phyloP scores from a whole-genome alignment of 2,113 vertebrate genomes.

The Percina caprodes region DNA sequence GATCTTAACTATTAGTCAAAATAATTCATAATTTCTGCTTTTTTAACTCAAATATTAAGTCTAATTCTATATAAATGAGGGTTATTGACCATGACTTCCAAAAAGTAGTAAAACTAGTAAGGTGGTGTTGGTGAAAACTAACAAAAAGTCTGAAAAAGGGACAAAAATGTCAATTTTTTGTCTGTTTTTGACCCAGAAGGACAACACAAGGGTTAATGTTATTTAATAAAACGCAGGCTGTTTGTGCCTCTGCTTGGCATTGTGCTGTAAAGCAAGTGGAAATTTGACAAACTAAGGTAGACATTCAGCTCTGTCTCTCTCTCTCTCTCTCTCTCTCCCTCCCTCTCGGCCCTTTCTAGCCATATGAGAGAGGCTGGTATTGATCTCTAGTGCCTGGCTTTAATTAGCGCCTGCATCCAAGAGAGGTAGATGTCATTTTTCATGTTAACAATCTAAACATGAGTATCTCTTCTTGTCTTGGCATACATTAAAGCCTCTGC shows the following conservation, averaged over 20 bases:
- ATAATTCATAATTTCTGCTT: too few species aligned
- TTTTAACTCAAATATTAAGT: too few species aligned
- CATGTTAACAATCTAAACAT: background rate
- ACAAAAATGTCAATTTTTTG: too few species aligned
- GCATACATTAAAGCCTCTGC: background rate
- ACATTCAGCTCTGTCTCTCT: background rate
- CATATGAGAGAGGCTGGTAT: conserved; percentile 49
- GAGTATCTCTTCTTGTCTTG: background rate
- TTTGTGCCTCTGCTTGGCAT: conserved; percentile 64
- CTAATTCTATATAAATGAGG: too few species aligned
- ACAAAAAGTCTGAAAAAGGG: too few species aligned
- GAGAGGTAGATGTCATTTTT: background rate
- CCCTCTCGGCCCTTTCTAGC: background rate
- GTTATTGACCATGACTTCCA: too few species aligned
- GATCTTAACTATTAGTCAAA: too few species aligned
- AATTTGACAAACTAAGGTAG: conserved; percentile 72
- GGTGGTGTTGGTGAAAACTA: too few species aligned
- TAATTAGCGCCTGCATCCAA: conserved; percentile 74
- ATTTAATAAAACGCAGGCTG: conserved; percentile 23
- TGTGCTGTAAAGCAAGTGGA: conserved; percentile 67
- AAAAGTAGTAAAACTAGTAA: too few species aligned
- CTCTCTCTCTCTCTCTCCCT: background rate
- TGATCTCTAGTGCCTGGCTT: conserved; percentile 65
- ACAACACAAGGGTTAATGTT: too few species aligned
- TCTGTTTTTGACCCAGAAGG: too few species aligned